A percentile compares a stretch with the other conserved stretches of the same genome.
Conservation (phyloP, 2,888 invertebrate genomes). For the Stegana nigrithorax region DNA sequence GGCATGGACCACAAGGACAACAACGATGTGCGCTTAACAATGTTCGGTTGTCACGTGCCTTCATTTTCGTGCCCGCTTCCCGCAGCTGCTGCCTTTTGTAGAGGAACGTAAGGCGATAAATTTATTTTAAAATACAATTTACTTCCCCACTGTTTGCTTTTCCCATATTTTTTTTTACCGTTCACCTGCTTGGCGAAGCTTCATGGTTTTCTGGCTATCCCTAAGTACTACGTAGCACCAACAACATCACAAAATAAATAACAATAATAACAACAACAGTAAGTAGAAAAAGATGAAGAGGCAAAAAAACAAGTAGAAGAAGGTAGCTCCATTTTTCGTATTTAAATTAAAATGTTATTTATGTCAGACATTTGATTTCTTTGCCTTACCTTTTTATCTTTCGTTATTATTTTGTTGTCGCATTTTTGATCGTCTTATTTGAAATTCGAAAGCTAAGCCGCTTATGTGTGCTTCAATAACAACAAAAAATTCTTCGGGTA, state of each 20-base stretch:
- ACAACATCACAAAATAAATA: no score
- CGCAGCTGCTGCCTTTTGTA: conserved; percentile 36
- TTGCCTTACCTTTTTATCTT: conserved; percentile 41
- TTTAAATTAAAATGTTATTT: conserved; percentile 60
- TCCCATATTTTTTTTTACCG: background rate
- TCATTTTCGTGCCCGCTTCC: background rate
- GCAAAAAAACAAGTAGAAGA: no score
- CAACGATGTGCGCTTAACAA: conserved; percentile 7
- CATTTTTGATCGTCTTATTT: conserved; percentile 35
- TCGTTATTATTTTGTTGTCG: conserved; percentile 25
- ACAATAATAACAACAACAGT: no score
- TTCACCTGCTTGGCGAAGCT: conserved; percentile 30
- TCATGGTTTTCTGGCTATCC: background rate
- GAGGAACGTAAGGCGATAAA: conserved; percentile 61
- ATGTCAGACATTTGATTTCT: conserved; percentile 60
- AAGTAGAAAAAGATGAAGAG: no score
- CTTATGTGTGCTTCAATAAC: conserved; percentile 4
- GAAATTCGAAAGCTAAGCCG: conserved; percentile 23
- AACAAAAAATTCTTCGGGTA: no score
- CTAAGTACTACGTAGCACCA: conserved; percentile 14
- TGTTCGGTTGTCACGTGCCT: conserved; percentile 5
- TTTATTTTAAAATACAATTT: conserved; percentile 61
- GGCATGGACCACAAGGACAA: conserved; percentile 20
- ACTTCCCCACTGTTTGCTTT: conserved; percentile 38
- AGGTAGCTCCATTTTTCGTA: conserved; percentile 42